Conservation (phyloP, 1,140 invertebrate species). For the Bemisia tabaci region DNA sequence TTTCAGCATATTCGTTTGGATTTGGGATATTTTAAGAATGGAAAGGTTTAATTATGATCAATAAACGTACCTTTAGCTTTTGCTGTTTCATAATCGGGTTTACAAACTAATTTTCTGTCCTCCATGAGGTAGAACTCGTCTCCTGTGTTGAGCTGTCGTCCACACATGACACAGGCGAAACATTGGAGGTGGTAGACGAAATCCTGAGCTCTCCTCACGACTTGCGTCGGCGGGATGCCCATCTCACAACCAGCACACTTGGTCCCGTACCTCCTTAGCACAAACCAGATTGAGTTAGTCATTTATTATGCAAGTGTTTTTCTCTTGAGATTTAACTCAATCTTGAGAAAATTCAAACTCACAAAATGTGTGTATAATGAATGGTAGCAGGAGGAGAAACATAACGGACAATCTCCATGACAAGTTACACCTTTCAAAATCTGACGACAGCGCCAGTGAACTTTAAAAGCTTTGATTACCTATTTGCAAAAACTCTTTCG, state of each 20-base stretch:
- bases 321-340: no score
- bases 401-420: no score
- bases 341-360: neutral
- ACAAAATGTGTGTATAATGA: no score
- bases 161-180: constrained; percentile 91
- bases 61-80: constrained; percentile 81
- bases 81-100: constrained; percentile 90
- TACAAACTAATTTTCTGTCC: constrained; percentile 92
- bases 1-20: no score
- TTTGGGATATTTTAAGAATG: no score
- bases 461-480: no score
- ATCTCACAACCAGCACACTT: constrained; percentile 94
- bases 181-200: constrained; percentile 96
- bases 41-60: no score
- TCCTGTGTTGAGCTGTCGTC: constrained; percentile 86
- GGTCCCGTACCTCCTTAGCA: constrained; percentile 79
- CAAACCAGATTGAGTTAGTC: neutral
- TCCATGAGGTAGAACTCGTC: constrained; percentile 98
- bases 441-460: no score
- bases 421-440: no score
- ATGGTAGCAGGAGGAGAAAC: no score
- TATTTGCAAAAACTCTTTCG: no score
- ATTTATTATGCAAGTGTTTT: no score
- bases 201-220: constrained; percentile 84
- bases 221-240: constrained; percentile 90